Evolutionary conservation across 2,113 vertebrate species (phyloP).

Genomic region (Ochotona princeps): DNA sequence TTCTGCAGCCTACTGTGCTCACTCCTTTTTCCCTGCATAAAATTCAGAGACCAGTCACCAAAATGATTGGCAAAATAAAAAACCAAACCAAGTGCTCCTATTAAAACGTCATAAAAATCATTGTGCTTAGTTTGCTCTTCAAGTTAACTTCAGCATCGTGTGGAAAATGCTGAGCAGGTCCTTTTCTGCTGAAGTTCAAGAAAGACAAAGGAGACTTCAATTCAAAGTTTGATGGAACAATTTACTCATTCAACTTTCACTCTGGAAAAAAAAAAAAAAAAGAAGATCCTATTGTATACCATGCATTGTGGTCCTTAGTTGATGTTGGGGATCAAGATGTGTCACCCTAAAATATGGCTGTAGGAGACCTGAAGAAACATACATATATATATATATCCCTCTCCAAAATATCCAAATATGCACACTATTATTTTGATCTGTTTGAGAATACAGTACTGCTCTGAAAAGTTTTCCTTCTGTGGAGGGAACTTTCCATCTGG

Average conservation of each 20-base stretch:
- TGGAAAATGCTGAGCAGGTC: neutral
- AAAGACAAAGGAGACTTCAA: neutral
- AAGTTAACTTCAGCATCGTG: neutral
- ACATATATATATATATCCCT: too few species aligned
- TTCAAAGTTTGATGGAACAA: neutral
- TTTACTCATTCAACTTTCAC: neutral
- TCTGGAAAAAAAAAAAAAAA: neutral
- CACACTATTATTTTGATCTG: neutral
- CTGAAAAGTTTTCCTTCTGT: neutral
- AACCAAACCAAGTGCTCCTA: conserved; percentile 22
- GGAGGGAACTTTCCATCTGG: neutral
- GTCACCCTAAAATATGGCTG: neutral
- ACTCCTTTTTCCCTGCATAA: neutral
- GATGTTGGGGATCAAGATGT: neutral
- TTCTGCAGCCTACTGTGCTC: conserved; percentile 1
- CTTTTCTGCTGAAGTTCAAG: neutral
- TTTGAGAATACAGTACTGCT: neutral
- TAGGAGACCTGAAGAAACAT: neutral
- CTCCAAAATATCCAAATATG: neutral
- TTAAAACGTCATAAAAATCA: neutral
- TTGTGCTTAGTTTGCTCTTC: conserved; percentile 6
- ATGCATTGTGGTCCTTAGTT: neutral
- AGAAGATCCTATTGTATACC: neutral
- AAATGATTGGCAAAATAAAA: neutral
- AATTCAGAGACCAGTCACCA: conserved; percentile 21